Conservation (phyloP, 2,797 vertebrate genomes). For the Urophycis tenuis region DNA sequence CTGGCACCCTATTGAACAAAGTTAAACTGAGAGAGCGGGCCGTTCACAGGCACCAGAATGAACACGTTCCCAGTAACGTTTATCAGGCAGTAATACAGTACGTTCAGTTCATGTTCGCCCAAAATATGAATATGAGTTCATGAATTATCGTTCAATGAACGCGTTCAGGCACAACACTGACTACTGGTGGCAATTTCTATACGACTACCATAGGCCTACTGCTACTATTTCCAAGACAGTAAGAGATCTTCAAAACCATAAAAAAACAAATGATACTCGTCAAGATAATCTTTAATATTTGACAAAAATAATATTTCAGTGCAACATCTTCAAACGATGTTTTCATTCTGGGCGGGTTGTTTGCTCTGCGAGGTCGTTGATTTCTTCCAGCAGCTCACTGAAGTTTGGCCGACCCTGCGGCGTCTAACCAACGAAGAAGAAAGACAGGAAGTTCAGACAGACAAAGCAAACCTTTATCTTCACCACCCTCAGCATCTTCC, state of each 20-base stretch:
- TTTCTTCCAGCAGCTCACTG: slow-evolving; percentile 53
- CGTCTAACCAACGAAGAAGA: slow-evolving; percentile 45
- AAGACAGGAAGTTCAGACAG: not conserved
- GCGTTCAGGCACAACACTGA: no score
- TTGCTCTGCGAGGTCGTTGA: slow-evolving; percentile 56
- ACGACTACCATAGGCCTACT: no score
- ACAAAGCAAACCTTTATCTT: not conserved
- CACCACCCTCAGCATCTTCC: not conserved
- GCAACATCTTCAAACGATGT: not conserved
- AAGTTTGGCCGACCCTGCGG: slow-evolving; percentile 61
- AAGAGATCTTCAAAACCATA: not conserved
- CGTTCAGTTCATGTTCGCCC: no score
- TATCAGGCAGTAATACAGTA: no score
- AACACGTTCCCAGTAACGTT: no score
- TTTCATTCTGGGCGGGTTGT: not conserved
- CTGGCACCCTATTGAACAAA: no score
- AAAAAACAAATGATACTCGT: not conserved
- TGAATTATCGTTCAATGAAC: no score
- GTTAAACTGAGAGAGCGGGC: no score
- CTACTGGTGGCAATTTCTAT: no score
- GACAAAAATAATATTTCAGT: not conserved
- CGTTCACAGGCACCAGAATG: no score
- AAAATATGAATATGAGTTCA: no score
- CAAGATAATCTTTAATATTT: not conserved
- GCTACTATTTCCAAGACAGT: no score